A percentile compares a stretch with the other conserved stretches of the same genome.
Evolutionary conservation across 2,888 invertebrate species (phyloP).

Genomic region (Mycalesis mineus): DNA sequence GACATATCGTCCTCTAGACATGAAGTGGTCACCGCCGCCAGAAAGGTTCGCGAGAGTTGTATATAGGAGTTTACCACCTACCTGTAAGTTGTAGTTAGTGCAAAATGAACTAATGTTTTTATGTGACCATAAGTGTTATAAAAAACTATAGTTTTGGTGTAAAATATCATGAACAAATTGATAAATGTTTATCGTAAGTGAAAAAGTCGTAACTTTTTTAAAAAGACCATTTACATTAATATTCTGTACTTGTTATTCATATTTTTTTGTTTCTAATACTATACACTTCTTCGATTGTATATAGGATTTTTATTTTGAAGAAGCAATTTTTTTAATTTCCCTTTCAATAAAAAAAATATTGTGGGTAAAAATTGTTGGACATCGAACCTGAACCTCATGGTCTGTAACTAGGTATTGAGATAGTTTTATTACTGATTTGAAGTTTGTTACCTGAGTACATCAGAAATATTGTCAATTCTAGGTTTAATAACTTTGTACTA

Average conservation of each 20-base stretch:
- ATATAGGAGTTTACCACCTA: constrained; percentile 76
- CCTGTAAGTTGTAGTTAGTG: constrained; percentile 12
- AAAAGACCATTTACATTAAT: too few species aligned
- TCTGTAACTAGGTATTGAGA: not conserved
- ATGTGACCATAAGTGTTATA: constrained; percentile 1
- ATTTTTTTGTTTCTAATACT: too few species aligned
- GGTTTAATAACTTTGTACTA: not conserved
- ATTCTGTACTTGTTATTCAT: too few species aligned
- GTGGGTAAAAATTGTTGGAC: too few species aligned
- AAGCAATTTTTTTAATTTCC: too few species aligned
- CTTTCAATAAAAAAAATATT: too few species aligned
- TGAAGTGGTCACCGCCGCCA: constrained; percentile 87
- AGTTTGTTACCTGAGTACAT: not conserved
- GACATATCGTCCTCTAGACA: constrained; percentile 81
- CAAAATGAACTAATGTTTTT: constrained; percentile 2
- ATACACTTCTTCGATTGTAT: too few species aligned
- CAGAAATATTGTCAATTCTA: constrained; percentile 1
- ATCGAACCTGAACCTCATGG: too few species aligned
- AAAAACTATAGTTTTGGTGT: not conserved
- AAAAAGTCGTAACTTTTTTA: too few species aligned
- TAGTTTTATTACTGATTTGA: not conserved
- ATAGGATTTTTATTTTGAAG: too few species aligned
- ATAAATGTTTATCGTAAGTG: not conserved
- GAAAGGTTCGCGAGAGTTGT: constrained; percentile 92
- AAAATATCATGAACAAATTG: not conserved